Evolutionary conservation across 2,113 vertebrate species (phyloP).

Genomic region (Amphiprion percula): DNA sequence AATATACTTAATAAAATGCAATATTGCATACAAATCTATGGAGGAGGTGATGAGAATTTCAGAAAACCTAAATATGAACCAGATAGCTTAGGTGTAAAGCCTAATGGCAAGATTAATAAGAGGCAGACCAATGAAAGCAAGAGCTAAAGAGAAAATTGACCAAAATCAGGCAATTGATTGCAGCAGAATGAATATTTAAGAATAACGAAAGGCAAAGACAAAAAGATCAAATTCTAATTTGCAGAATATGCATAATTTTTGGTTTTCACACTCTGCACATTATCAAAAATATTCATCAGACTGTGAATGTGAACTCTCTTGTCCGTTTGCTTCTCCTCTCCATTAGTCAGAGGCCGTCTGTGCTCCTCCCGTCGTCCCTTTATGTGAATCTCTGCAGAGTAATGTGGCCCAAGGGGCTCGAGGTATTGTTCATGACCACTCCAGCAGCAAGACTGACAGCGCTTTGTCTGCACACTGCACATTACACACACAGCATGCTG

Average conservation of each 20-base stretch:
- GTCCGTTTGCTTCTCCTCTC: constrained; percentile 47
- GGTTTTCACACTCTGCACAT: constrained; percentile 6
- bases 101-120: too few species aligned
- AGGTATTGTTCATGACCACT: constrained; percentile 75
- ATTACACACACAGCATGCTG: constrained; percentile 50
- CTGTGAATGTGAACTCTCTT: constrained; percentile 23
- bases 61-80: too few species aligned
- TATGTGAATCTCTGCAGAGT: constrained; percentile 61
- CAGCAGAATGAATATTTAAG: too few species aligned
- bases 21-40: too few species aligned
- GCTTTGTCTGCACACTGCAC: constrained; percentile 65
- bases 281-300: constrained; percentile 17
- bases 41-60: too few species aligned
- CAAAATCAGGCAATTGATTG: too few species aligned
- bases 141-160: too few species aligned
- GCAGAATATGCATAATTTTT: not conserved
- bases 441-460: constrained; percentile 68
- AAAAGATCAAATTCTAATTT: not conserved
- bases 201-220: too few species aligned
- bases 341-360: constrained; percentile 59
- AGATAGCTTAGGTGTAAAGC: too few species aligned
- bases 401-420: constrained; percentile 72
- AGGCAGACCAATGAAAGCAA: too few species aligned
- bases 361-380: constrained; percentile 46
- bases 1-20: too few species aligned